Base-by-base conservation (phyloP, 2,113 vertebrate species). In the Aegotheles bennettii region DNA sequence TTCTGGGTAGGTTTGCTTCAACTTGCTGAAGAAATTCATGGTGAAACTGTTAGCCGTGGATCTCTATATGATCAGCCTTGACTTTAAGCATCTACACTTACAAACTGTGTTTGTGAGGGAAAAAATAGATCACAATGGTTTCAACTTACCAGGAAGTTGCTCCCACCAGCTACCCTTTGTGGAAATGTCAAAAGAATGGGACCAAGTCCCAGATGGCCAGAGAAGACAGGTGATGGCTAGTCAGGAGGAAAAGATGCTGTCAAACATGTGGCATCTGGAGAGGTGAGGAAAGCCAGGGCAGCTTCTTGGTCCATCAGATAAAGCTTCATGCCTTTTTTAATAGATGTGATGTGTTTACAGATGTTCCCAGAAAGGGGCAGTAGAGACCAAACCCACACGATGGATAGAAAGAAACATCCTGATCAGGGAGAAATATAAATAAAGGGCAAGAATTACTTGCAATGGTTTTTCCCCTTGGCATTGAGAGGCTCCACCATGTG, bases 331-430 rank as follows among this genome's bases (percentile, higher is more conserved):
- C 19, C 8, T 71, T 59, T 47, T 75, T 20, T 51, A 3, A 57
- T 31, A 71, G 64, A 53, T 56, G 65, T 71, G 90, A 59, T 96
- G 94, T 2, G 2, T 50, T 95, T 95, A 87, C 26, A 82, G 61
- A 84, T 92, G 67, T 75, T 93, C 84, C 95, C 95, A 87, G 95
- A 96, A 56, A 97, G 96, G 95, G 96, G 95, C 96, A 96, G 94
- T 73, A 97, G 88, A 97, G 95, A 96, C 95, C 89, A 93, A 82
- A 79, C n/a, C 36, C 90, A 95, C 36, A 45, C 4, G 1, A 74
- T 4, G 35, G 84, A 63, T 18, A 59, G 78, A 19, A 56, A 45
- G 29, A n/a, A 10, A 47, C 0, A 0, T 42, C 76, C 79, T 81
- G 42, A 48, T 21, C 5, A 10, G 40, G 23, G 24, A 79, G 83